Percentiles rank a stretch among this genome's conserved stretches.
Evolutionary conservation across 2,888 invertebrate genomes (phyloP).

Genomic region (Platerodrilus igneus): DNA sequence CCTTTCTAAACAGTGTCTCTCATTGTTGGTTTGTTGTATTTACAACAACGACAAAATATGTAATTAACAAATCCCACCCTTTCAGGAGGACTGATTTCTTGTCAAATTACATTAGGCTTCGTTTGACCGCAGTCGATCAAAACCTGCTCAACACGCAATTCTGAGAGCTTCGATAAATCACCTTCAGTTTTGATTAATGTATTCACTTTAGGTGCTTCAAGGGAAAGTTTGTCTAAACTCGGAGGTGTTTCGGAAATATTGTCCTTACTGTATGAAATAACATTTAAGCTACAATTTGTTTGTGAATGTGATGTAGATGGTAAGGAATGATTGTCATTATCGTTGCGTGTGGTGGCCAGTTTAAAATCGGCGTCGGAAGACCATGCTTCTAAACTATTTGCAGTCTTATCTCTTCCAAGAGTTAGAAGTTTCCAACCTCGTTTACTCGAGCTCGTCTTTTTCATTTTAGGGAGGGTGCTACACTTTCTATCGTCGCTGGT

Average conservation of each 20-base stretch:
- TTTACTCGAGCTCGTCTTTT: slow-evolving; percentile 33
- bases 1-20: slow-evolving; percentile 44
- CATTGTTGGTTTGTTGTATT: slow-evolving; percentile 41
- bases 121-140: slow-evolving; percentile 30
- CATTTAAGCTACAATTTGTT: slow-evolving; percentile 36
- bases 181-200: slow-evolving; percentile 12
- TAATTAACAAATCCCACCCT: slow-evolving; percentile 45
- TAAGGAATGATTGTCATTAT: slow-evolving; percentile 39
- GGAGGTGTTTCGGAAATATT: no score
- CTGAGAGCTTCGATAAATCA: slow-evolving; percentile 30
- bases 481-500: slow-evolving; percentile 38
- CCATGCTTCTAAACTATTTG: slow-evolving; percentile 37
- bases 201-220: slow-evolving; percentile 2
- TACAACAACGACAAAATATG: slow-evolving; percentile 49
- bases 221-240: neutral
- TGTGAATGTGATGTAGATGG: slow-evolving; percentile 44
- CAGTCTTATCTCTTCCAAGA: slow-evolving; percentile 40
- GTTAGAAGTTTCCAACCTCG: slow-evolving; percentile 45
- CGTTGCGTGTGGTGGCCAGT: slow-evolving; percentile 26
- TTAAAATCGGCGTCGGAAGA: slow-evolving; percentile 40
- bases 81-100: slow-evolving; percentile 42
- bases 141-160: slow-evolving; percentile 34
- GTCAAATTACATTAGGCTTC: slow-evolving; percentile 42
- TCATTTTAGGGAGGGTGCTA: slow-evolving; percentile 42
- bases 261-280: slow-evolving; percentile 33